These are phyloP conservation scores for Puntigrus tetrazona DNA, from an alignment of 2,113 vertebrate genomes.

Conservation along the genomic window DNA sequence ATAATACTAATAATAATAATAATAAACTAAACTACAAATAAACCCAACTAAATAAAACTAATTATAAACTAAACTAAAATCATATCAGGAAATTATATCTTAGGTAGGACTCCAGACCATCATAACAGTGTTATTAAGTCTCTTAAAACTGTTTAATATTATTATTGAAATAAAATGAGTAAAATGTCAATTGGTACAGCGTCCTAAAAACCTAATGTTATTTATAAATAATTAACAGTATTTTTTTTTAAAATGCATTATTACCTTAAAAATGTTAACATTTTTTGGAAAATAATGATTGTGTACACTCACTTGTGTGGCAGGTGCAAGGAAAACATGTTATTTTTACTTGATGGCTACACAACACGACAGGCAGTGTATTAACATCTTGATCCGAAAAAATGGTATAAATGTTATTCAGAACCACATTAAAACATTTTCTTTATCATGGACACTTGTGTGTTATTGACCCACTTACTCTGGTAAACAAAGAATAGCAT, in stretches of 20 bases:
- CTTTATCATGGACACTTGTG: neutral
- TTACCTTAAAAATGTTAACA: neutral
- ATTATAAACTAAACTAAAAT: too few species aligned
- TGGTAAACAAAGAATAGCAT: slow-evolving; percentile 30
- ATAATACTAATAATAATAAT: too few species aligned
- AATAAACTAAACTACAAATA: too few species aligned
- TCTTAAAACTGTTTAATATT: too few species aligned
- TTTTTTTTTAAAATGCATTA: neutral
- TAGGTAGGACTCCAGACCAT: too few species aligned
- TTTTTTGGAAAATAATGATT: neutral
- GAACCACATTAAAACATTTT: neutral
- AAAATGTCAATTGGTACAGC: neutral
- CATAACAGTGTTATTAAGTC: too few species aligned
- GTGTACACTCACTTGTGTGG: neutral
- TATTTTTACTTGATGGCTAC: neutral
- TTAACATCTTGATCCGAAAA: neutral
- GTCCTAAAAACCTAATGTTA: neutral
- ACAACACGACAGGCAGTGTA: neutral
- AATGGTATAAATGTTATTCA: neutral
- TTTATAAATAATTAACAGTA: neutral
- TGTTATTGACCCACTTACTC: slow-evolving; percentile 1
- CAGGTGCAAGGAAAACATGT: neutral
- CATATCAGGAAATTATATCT: too few species aligned
- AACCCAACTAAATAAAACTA: too few species aligned
- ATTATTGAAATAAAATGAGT: neutral